Conservation (phyloP, 2,888 invertebrate genomes). For the Catocala nupta region DNA sequence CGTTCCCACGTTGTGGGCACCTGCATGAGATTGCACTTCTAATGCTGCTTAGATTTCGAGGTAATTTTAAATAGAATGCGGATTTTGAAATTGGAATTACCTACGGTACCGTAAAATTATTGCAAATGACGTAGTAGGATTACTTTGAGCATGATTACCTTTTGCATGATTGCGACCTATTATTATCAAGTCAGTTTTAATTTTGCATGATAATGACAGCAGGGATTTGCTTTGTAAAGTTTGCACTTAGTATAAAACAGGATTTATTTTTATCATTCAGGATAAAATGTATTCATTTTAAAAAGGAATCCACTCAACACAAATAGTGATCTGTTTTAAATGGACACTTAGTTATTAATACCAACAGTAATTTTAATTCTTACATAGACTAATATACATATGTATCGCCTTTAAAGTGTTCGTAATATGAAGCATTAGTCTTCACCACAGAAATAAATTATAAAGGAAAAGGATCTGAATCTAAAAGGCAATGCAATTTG, state of each 20-base stretch:
- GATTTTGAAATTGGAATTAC: constrained; percentile 13
- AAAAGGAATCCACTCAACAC: no score
- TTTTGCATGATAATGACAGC: not conserved
- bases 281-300: no score
- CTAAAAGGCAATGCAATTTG: no score
- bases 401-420: no score
- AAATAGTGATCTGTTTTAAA: no score
- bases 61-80: constrained; percentile 16
- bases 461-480: no score
- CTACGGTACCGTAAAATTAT: not conserved
- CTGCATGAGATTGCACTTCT: constrained; percentile 23
- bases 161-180: constrained; percentile 12
- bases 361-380: no score
- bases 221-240: not conserved
- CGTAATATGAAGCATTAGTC: no score
- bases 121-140: not conserved
- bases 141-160: constrained; percentile 15
- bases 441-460: no score
- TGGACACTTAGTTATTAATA: no score
- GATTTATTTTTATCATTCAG: no score
- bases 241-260: not conserved
- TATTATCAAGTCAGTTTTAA: not conserved
- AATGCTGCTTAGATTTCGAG: constrained; percentile 8
- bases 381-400: no score
- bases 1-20: constrained; percentile 47